phyloP scores from a whole-genome alignment of 2,113 vertebrate species.

The Anser cygnoides region DNA sequence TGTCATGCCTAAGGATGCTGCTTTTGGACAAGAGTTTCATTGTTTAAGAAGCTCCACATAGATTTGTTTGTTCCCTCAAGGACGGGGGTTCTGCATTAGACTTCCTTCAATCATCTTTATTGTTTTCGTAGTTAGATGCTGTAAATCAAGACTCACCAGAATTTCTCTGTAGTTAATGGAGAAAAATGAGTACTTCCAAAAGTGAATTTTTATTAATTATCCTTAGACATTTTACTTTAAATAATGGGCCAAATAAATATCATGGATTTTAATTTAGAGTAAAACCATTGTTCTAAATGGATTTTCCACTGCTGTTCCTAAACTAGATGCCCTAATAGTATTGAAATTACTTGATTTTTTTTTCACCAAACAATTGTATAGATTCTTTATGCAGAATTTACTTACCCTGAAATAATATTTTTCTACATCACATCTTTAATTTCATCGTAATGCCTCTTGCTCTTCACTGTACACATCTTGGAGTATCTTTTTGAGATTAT shows the following conservation, averaged over 20 bases:
- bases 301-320: neutral
- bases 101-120: constrained; percentile 23
- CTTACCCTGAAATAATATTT: neutral
- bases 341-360: neutral
- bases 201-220: constrained; percentile 36
- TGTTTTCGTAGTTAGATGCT: constrained; percentile 19
- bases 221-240: neutral
- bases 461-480: neutral
- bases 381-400: neutral
- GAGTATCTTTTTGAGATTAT: neutral
- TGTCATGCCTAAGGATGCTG: neutral
- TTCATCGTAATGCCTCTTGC: neutral
- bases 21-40: neutral
- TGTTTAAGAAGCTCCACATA: constrained; percentile 4
- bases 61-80: neutral
- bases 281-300: neutral
- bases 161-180: constrained; percentile 14
- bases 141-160: constrained; percentile 45
- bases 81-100: neutral
- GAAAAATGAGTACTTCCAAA: constrained; percentile 21
- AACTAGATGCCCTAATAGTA: neutral
- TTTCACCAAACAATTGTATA: neutral
- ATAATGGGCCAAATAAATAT: neutral
- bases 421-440: neutral
- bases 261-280: neutral